phyloP scores from a whole-genome alignment of 2,113 vertebrate species.

The Columba livia region DNA sequence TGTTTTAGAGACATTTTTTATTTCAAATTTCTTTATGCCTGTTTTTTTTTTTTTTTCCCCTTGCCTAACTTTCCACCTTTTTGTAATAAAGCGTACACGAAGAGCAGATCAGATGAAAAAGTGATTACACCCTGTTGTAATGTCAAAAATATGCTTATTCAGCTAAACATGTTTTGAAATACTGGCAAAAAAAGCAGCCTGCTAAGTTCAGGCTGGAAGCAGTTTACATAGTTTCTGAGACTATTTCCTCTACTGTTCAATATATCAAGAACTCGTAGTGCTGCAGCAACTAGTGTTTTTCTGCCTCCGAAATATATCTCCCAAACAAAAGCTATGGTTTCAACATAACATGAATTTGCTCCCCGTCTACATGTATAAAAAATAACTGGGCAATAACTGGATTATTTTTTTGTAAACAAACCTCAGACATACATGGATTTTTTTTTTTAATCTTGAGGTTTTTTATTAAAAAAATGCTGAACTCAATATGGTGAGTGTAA shows the following conservation, averaged over 20 bases:
- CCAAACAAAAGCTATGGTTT: background rate
- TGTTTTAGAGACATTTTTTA: background rate
- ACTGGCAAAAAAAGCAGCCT: constrained; percentile 1
- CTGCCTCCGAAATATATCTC: background rate
- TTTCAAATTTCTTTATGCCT: background rate
- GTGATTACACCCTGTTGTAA: background rate
- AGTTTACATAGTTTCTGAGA: constrained; percentile 11
- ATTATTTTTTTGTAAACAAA: background rate
- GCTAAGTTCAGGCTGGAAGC: background rate
- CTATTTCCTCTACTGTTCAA: constrained; percentile 3
- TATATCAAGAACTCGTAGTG: background rate
- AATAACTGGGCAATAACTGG: background rate
- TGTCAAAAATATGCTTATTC: constrained; percentile 8
- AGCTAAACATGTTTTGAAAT: constrained; percentile 20
- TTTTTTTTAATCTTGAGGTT: background rate
- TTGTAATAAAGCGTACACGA: background rate
- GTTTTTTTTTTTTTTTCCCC: background rate
- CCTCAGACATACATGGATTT: background rate
- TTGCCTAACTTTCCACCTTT: background rate
- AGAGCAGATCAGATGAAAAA: constrained; percentile 16
- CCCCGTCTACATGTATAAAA: background rate
- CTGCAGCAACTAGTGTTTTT: background rate
- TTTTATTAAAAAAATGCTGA: background rate
- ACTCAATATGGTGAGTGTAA: background rate
- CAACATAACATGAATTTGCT: background rate